phyloP scores from a whole-genome alignment of 2,888 invertebrate species.

The Luffia ferchaultella region DNA sequence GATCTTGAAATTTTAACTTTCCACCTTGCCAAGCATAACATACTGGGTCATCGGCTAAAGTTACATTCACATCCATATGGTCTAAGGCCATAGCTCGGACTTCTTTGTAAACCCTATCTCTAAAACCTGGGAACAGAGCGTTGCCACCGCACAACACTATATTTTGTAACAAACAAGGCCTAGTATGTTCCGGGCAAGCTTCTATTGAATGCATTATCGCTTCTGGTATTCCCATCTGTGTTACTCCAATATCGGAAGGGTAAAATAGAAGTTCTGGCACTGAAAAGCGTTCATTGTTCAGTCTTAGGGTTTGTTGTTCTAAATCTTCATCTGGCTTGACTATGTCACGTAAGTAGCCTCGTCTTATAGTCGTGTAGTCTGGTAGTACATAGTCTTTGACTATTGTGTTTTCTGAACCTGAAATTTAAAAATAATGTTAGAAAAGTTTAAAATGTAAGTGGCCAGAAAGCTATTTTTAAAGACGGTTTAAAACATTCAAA shows the following conservation, averaged over 20 bases:
- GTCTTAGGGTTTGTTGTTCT: conserved; percentile 79
- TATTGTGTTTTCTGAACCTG: conserved; percentile 72
- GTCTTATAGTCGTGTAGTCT: conserved; percentile 88
- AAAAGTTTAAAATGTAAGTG: no score
- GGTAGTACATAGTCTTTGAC: conserved; percentile 93
- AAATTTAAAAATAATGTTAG: conserved; percentile 7
- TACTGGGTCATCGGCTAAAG: conserved; percentile 70
- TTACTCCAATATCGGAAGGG: conserved; percentile 94
- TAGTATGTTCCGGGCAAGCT: conserved; percentile 76
- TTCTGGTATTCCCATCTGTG: conserved; percentile 92
- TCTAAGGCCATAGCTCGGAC: conserved; percentile 81
- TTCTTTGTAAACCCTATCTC: conserved; percentile 71
- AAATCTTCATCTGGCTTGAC: conserved; percentile 46
- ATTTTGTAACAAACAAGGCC: conserved; percentile 80
- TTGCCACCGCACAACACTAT: conserved; percentile 88
- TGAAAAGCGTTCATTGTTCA: conserved; percentile 94
- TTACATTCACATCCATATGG: conserved; percentile 78
- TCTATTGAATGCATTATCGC: conserved; percentile 82
- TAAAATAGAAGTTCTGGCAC: conserved; percentile 95
- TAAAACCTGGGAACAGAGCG: conserved; percentile 83
- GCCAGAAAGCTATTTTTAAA: no score
- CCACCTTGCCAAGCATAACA: conserved; percentile 93
- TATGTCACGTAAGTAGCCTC: conserved; percentile 72
- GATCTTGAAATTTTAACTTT: conserved; percentile 74
- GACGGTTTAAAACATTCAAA: no score